A percentile compares a stretch with the other conserved stretches of the same genome.
phyloP scores from a whole-genome alignment of 2,797 vertebrate species.

The Trichosurus vulpecula region DNA sequence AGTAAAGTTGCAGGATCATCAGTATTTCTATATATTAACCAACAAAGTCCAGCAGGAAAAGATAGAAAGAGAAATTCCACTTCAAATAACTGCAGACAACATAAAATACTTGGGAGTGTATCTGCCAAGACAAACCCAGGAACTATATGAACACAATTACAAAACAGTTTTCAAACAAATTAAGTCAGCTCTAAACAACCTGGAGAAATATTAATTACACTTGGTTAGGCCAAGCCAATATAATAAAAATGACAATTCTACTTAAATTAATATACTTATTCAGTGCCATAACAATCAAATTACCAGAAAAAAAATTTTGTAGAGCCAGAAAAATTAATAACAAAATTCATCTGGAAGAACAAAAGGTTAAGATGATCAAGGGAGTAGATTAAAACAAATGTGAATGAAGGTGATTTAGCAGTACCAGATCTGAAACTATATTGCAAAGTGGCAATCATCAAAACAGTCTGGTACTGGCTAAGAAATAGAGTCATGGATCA shows the following conservation, averaged over 20 bases:
- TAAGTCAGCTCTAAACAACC: background rate
- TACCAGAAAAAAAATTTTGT: background rate
- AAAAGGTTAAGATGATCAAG: background rate
- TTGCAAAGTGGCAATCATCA: background rate
- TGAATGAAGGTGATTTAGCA: background rate
- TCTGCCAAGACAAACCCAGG: background rate
- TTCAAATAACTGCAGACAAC: background rate
- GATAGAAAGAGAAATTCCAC: background rate
- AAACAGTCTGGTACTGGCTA: background rate
- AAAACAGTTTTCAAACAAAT: background rate
- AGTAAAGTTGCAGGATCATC: background rate
- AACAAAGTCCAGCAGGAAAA: background rate
- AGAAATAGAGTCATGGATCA: background rate
- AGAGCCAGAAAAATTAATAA: background rate
- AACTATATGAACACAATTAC: background rate
- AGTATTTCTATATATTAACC: background rate
- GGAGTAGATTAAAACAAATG: background rate
- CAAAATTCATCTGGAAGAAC: background rate
- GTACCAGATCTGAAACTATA: background rate
- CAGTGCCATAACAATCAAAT: background rate
- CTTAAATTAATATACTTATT: background rate
- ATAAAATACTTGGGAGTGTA: background rate
- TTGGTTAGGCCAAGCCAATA: background rate
- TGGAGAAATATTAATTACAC: background rate
- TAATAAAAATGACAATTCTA: background rate